Evolutionary conservation across 2,113 vertebrate species (phyloP).

Genomic region (Anseranas semipalmata): DNA sequence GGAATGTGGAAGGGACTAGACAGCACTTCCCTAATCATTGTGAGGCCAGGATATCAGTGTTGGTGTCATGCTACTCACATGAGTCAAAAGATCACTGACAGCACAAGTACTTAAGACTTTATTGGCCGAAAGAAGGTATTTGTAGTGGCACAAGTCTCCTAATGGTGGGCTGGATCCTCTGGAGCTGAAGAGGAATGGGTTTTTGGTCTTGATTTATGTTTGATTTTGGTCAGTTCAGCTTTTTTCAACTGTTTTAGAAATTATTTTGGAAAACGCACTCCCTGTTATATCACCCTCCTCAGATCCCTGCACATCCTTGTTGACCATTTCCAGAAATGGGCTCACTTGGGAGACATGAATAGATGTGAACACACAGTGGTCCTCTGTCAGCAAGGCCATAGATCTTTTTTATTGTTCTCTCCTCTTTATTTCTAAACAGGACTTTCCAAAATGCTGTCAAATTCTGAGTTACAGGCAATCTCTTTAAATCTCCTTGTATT

Average conservation of each 20-base stretch:
- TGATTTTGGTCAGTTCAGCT: background rate
- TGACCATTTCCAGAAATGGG: background rate
- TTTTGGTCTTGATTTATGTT: background rate
- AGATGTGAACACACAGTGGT: background rate
- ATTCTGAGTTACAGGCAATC: background rate
- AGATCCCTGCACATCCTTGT: background rate
- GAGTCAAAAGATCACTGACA: background rate
- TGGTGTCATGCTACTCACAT: background rate
- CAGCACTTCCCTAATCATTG: background rate
- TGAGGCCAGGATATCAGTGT: background rate
- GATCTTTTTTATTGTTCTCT: background rate
- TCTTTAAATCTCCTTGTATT: background rate
- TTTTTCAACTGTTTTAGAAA: background rate
- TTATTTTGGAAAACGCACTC: background rate
- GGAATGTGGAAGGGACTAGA: slow-evolving; percentile 1
- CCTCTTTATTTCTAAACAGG: background rate
- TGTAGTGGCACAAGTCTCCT: background rate
- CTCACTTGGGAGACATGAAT: background rate
- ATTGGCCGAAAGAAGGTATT: background rate
- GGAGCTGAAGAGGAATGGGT: background rate
- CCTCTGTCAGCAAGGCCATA: background rate
- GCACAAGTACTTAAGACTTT: background rate
- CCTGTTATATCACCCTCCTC: background rate
- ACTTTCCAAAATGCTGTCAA: background rate
- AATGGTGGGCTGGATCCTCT: background rate